Percentiles rank a stretch among this genome's conserved stretches.
Conservation (phyloP, 2,797 vertebrate species). For the Bradypus variegatus region DNA sequence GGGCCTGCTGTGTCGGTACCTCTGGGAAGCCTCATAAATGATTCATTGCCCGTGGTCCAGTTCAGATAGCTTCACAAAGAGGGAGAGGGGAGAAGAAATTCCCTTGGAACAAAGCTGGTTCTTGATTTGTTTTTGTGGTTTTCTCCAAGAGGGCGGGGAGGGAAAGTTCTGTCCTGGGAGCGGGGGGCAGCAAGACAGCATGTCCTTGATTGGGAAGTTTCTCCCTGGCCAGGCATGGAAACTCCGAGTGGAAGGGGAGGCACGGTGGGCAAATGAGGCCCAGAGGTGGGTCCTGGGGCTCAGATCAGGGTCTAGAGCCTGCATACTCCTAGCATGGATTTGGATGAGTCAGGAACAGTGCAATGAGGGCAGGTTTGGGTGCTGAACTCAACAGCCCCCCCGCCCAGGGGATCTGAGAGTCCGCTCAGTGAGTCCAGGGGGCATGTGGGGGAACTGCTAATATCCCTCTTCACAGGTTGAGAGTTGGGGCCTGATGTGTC, state of each 20-base stretch:
- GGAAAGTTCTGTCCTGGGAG: background rate
- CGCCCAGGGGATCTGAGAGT: background rate
- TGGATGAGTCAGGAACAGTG: background rate
- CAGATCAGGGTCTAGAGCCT: background rate
- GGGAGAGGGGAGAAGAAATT: slow-evolving; percentile 47
- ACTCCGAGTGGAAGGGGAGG: background rate
- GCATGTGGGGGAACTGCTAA: background rate
- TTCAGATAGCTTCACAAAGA: background rate
- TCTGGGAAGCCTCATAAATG: slow-evolving; percentile 55
- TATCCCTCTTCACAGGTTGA: background rate
- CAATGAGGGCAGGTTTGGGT: background rate
- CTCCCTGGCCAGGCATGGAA: background rate
- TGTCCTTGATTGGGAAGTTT: background rate
- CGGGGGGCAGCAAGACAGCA: background rate
- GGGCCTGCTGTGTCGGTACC: background rate
- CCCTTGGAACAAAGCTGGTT: slow-evolving; percentile 29
- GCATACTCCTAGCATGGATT: background rate
- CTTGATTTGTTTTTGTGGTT: slow-evolving; percentile 55
- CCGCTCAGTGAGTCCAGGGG: background rate
- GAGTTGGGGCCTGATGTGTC: background rate
- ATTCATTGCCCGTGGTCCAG: slow-evolving; percentile 39
- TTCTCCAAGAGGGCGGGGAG: slow-evolving; percentile 42
- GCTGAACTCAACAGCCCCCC: background rate
- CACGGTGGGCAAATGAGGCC: background rate
- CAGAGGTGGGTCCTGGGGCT: background rate